Evolutionary conservation across 2,113 vertebrate species (phyloP).

Genomic region (Dendropsophus ebraccatus): DNA sequence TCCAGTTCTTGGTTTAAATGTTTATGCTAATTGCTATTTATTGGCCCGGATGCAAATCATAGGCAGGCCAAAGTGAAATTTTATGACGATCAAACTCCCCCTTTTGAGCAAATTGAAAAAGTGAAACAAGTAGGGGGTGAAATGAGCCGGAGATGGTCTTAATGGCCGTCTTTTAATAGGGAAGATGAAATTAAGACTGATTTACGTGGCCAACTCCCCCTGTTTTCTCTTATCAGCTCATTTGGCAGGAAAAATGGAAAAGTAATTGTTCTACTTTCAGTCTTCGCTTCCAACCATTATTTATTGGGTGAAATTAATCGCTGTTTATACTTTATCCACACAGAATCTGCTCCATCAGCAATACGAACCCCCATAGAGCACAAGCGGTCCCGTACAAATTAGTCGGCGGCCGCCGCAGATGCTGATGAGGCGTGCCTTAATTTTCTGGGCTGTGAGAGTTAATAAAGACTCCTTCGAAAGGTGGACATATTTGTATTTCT

Average conservation of each 20-base stretch:
- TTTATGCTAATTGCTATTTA: constrained; percentile 99
- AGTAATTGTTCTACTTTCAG: constrained; percentile 92
- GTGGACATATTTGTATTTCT: constrained; percentile 87
- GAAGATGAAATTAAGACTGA: constrained; percentile 99
- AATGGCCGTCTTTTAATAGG: constrained; percentile 99
- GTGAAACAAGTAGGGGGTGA: constrained; percentile 99
- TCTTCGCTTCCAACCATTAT: constrained; percentile 88
- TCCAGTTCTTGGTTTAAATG: constrained; percentile 99
- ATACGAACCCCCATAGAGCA: constrained; percentile 79
- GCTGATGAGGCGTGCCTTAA: constrained; percentile 85
- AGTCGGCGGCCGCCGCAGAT: constrained; percentile 74
- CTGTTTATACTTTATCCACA: constrained; percentile 90
- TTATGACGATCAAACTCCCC: constrained; percentile 99
- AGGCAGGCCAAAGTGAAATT: constrained; percentile 99
- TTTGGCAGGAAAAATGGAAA: constrained; percentile 97
- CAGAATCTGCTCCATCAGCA: constrained; percentile 86
- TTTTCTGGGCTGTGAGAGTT: constrained; percentile 85
- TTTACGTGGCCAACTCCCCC: constrained; percentile 95
- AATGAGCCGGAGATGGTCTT: constrained; percentile 99
- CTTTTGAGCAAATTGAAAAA: constrained; percentile 99
- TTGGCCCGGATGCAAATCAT: constrained; percentile 99
- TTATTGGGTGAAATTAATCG: constrained; percentile 94
- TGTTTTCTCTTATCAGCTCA: constrained; percentile 96
- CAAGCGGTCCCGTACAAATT: constrained; percentile 83
- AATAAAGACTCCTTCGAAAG: constrained; percentile 82